Percentiles rank a stretch among this genome's conserved stretches.
Evolutionary conservation across 1,140 invertebrate genomes (phyloP).

Genomic region (Drosophila nikananu): DNA sequence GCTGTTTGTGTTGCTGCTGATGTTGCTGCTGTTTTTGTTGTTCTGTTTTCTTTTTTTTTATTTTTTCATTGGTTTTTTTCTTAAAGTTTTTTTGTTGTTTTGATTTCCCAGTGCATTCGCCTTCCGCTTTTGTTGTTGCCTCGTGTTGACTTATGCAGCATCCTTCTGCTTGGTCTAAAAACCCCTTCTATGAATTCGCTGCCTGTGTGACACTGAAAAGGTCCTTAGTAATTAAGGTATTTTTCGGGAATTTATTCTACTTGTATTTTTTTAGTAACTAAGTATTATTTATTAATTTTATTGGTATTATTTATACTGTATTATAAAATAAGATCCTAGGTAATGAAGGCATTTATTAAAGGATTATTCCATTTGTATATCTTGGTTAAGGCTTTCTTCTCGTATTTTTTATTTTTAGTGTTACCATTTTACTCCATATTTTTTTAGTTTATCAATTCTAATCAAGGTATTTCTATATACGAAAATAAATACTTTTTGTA

Average conservation of each 20-base stretch:
- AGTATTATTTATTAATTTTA: background rate
- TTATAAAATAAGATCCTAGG: too few species aligned
- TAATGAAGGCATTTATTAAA: too few species aligned
- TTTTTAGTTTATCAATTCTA: too few species aligned
- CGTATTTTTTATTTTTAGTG: too few species aligned
- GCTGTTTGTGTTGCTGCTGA: constrained; percentile 22
- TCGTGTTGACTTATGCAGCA: constrained; percentile 67
- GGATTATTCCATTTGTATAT: too few species aligned
- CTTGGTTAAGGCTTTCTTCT: too few species aligned
- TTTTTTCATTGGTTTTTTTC: background rate
- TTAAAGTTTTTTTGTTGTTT: constrained; percentile 5
- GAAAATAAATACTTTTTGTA: too few species aligned
- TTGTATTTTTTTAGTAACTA: background rate
- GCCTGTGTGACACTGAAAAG: constrained; percentile 9
- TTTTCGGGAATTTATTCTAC: background rate
- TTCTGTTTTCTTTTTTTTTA: background rate
- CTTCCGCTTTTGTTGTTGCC: constrained; percentile 60
- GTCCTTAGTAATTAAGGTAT: background rate
- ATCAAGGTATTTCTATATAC: too few species aligned
- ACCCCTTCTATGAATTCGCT: background rate
- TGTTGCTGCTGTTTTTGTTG: constrained; percentile 29
- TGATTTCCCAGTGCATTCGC: constrained; percentile 68
- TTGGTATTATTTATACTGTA: too few species aligned
- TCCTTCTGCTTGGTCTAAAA: constrained; percentile 35
- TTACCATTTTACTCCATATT: too few species aligned